Conservation (phyloP, 2,888 invertebrate species). For the Tolmerus cingulatus region DNA sequence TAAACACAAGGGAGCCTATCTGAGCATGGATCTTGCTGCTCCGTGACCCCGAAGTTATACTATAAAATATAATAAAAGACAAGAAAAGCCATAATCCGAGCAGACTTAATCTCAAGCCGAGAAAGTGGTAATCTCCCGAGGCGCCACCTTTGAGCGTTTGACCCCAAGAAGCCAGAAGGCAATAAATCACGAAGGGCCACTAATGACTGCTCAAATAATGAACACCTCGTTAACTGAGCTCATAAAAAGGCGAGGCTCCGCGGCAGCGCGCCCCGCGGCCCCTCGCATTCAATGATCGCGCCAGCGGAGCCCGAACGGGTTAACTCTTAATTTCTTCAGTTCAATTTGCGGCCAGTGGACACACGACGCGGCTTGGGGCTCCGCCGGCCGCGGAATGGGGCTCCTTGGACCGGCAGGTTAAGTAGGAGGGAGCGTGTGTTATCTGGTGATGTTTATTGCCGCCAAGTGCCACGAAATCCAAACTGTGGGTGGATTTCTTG, state of each 20-base stretch:
- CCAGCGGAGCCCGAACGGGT: not conserved
- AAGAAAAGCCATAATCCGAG: not conserved
- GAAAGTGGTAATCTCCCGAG: not conserved
- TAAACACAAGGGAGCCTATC: not conserved
- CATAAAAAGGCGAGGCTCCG: not conserved
- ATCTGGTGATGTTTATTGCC: not conserved
- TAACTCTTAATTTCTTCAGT: constrained; percentile 8
- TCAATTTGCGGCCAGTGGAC: not conserved
- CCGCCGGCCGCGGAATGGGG: not conserved
- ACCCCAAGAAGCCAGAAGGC: not conserved
- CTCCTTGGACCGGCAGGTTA: not conserved
- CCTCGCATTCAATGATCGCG: not conserved
- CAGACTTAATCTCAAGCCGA: not conserved
- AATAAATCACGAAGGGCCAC: constrained; percentile 16
- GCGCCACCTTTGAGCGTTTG: constrained; percentile 9
- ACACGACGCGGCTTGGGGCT: not conserved
- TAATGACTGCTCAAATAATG: constrained; percentile 30
- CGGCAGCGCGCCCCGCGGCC: not conserved
- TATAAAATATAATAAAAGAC: not conserved
- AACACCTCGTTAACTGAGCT: constrained; percentile 11
- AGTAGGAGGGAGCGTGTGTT: not conserved
- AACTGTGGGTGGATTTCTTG: not conserved
- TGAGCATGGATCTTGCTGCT: not conserved
- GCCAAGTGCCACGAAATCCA: not conserved
- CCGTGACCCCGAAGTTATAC: not conserved